phyloP scores from a whole-genome alignment of 2,888 invertebrate species.

The Abrostola tripartita region DNA sequence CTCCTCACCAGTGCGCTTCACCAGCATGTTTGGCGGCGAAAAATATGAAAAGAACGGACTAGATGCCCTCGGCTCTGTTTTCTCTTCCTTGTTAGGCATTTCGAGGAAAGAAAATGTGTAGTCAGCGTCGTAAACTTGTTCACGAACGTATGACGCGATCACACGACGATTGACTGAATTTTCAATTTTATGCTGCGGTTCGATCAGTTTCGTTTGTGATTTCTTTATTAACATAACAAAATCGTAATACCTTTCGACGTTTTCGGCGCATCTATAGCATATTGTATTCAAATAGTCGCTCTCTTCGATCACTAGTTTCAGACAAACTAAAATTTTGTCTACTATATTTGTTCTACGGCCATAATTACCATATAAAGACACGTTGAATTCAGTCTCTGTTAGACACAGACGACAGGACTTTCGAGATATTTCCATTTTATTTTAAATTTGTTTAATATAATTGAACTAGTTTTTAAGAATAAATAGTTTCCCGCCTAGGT shows the following conservation, averaged over 20 bases:
- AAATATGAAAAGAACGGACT: slow-evolving; percentile 82
- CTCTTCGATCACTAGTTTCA: slow-evolving; percentile 77
- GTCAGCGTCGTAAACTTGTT: slow-evolving; percentile 77
- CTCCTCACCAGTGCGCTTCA: slow-evolving; percentile 62
- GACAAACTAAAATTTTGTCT: slow-evolving; percentile 77
- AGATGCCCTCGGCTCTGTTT: slow-evolving; percentile 71
- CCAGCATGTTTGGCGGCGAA: slow-evolving; percentile 68
- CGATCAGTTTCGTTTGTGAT: slow-evolving; percentile 67
- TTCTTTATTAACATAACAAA: slow-evolving; percentile 73
- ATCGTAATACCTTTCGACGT: slow-evolving; percentile 78
- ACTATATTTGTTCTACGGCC: slow-evolving; percentile 73
- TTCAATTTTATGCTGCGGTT: slow-evolving; percentile 58
- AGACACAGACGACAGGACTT: slow-evolving; percentile 79
- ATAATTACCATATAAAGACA: slow-evolving; percentile 74
- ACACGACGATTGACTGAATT: slow-evolving; percentile 64
- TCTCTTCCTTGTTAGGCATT: slow-evolving; percentile 65
- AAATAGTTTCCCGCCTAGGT: slow-evolving; percentile 41
- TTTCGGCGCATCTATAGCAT: slow-evolving; percentile 79
- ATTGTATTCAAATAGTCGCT: slow-evolving; percentile 73
- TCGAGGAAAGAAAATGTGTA: slow-evolving; percentile 80
- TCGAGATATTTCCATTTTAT: slow-evolving; percentile 73
- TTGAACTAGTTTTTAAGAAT: slow-evolving; percentile 6
- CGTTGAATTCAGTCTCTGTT: slow-evolving; percentile 78
- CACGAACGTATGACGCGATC: slow-evolving; percentile 74
- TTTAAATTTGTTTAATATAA: slow-evolving; percentile 16